Conservation (phyloP, 2,888 invertebrate species). For the Platycnemis pennipes region DNA sequence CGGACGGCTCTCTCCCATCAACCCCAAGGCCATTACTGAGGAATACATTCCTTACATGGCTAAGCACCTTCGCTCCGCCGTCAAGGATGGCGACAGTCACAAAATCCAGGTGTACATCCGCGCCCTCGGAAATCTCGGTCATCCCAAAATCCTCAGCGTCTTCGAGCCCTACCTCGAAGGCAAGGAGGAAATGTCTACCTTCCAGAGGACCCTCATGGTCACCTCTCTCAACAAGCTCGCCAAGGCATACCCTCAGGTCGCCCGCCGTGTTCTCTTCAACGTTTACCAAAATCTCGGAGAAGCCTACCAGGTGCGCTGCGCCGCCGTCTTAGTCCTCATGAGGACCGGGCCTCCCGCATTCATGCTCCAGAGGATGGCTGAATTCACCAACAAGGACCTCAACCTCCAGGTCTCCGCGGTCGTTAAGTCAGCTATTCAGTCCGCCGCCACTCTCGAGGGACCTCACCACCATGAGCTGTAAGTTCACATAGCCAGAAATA, state of each 20-base stretch:
- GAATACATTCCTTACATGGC: constrained; percentile 83
- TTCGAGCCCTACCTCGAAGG: constrained; percentile 87
- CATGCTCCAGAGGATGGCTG: constrained; percentile 87
- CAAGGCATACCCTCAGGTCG: constrained; percentile 80
- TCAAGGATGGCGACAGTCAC: constrained; percentile 81
- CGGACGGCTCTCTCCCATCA: constrained; percentile 80
- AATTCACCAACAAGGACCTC: constrained; percentile 84
- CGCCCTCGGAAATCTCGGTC: constrained; percentile 85
- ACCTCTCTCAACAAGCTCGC: constrained; percentile 81
- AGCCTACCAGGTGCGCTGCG: constrained; percentile 84
- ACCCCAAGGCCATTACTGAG: constrained; percentile 76
- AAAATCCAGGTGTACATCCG: constrained; percentile 83
- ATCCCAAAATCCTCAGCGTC: constrained; percentile 82
- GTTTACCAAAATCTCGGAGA: constrained; percentile 86
- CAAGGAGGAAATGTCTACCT: constrained; percentile 80
- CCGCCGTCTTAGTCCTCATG: constrained; percentile 84
- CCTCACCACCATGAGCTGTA: constrained; percentile 80
- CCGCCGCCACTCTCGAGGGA: constrained; percentile 80
- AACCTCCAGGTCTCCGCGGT: constrained; percentile 84
- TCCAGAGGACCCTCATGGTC: constrained; percentile 85
- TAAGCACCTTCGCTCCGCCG: constrained; percentile 81
- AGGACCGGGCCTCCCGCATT: constrained; percentile 82
- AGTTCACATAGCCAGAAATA: no score
- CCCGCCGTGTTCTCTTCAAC: constrained; percentile 83
- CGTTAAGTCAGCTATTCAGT: constrained; percentile 84